Conservation (phyloP, 53 echinoderm and acorn worm genomes). For the Stichopus horrens region DNA sequence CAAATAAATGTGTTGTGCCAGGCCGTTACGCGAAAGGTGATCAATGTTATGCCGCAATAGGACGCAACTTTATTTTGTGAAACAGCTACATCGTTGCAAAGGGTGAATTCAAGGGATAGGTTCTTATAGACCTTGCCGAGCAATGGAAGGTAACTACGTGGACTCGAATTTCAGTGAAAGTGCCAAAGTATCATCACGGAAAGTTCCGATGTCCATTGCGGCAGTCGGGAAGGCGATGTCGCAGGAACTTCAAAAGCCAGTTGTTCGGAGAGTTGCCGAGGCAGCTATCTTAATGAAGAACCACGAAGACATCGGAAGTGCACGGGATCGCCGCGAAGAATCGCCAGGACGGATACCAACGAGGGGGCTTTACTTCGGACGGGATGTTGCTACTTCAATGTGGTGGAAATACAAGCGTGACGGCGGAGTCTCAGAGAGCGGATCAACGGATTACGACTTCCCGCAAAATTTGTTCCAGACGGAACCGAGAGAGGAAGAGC, state of each 20-base stretch:
- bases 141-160: not conserved
- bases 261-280: slow-evolving; percentile 15
- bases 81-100: too few relatives aligned
- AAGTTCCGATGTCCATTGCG: not conserved
- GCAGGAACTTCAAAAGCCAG: slow-evolving; percentile 4
- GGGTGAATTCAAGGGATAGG: too few relatives aligned
- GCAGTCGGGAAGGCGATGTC: slow-evolving; percentile 29
- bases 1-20: too few relatives aligned
- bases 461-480: slow-evolving; percentile 63
- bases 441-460: not conserved
- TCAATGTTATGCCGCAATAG: too few relatives aligned
- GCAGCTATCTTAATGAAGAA: not conserved
- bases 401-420: slow-evolving; percentile 76
- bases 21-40: too few relatives aligned
- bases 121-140: not conserved
- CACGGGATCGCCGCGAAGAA: not conserved
- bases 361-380: slow-evolving; percentile 72
- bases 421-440: slow-evolving; percentile 39
- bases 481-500: slow-evolving; percentile 50
- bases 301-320: not conserved
- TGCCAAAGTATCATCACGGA: not conserved
- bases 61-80: too few relatives aligned
- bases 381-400: slow-evolving; percentile 74
- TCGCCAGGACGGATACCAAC: not conserved
- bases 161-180: not conserved